phyloP scores from a whole-genome alignment of 2,888 invertebrate species.

The Omphaloscelis lunosa region DNA sequence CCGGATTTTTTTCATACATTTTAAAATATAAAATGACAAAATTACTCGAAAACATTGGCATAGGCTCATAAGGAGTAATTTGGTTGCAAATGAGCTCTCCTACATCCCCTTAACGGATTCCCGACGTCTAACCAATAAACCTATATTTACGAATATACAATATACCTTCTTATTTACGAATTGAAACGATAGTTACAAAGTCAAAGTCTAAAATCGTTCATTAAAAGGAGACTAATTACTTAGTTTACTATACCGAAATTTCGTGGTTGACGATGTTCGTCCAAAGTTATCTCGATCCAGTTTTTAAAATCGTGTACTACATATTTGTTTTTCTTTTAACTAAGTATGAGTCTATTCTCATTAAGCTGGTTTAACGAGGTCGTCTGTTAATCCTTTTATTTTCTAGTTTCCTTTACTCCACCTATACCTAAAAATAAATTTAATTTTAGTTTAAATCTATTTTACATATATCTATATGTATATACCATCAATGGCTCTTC shows the following conservation, averaged over 20 bases:
- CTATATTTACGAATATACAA: no score
- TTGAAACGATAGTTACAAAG: not conserved
- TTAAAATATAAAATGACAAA: no score
- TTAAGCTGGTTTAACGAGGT: conserved; percentile 20
- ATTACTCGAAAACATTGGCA: no score
- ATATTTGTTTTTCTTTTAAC: conserved; percentile 11
- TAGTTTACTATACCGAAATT: not conserved
- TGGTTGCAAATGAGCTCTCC: no score
- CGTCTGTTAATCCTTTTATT: conserved; percentile 6
- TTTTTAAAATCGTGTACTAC: conserved; percentile 8
- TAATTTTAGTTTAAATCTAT: no score
- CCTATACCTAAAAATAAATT: not conserved
- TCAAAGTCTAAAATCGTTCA: not conserved
- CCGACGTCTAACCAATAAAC: no score
- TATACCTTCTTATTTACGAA: conserved; percentile 6
- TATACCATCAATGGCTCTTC: no score
- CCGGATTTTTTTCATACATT: no score
- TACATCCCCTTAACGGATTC: no score
- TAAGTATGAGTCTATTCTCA: conserved; percentile 17
- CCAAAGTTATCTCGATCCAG: conserved; percentile 6
- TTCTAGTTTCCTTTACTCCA: not conserved
- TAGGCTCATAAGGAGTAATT: no score
- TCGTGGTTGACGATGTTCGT: conserved; percentile 14
- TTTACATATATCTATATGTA: no score
- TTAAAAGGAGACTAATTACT: not conserved